Evolutionary conservation across 1,140 invertebrate species (phyloP).

Genomic region (Drosophila sturtevanti): DNA sequence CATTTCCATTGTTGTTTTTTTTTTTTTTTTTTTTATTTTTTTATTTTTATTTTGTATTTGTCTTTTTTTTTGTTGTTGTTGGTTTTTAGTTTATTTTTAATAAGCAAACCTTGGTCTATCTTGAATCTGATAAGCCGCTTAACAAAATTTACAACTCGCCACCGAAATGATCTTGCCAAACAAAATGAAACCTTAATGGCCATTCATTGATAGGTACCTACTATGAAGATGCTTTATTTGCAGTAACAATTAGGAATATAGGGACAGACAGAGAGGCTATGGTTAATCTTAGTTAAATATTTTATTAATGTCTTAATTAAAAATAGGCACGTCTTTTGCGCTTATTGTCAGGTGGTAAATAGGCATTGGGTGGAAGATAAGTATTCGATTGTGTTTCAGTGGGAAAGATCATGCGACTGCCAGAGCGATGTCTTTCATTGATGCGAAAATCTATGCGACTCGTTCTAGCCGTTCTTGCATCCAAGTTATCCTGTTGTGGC

Average conservation of each 20-base stretch:
- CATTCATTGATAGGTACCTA: slow-evolving; percentile 54
- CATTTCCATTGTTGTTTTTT: slow-evolving; percentile 39
- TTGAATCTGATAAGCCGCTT: slow-evolving; percentile 66
- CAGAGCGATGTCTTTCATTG: slow-evolving; percentile 51
- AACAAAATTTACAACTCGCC: slow-evolving; percentile 51
- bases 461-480: slow-evolving; percentile 44
- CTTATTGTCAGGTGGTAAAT: background rate
- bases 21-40: slow-evolving; percentile 16
- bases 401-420: slow-evolving; percentile 60
- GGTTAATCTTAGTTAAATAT: slow-evolving; percentile 57
- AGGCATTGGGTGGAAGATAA: slow-evolving; percentile 32
- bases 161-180: slow-evolving; percentile 17
- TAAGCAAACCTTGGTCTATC: slow-evolving; percentile 46
- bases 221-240: slow-evolving; percentile 49
- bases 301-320: slow-evolving; percentile 63
- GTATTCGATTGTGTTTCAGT: slow-evolving; percentile 12
- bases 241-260: slow-evolving; percentile 47
- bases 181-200: slow-evolving; percentile 17
- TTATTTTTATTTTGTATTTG: slow-evolving; percentile 11
- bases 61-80: background rate
- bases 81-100: slow-evolving; percentile 16
- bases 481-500: slow-evolving; percentile 47
- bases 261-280: too few relatives aligned
- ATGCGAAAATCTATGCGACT: slow-evolving; percentile 46
- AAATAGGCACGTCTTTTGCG: slow-evolving; percentile 27